phyloP scores from a whole-genome alignment of 2,888 invertebrate species.

The Scaptomyza tumidula region DNA sequence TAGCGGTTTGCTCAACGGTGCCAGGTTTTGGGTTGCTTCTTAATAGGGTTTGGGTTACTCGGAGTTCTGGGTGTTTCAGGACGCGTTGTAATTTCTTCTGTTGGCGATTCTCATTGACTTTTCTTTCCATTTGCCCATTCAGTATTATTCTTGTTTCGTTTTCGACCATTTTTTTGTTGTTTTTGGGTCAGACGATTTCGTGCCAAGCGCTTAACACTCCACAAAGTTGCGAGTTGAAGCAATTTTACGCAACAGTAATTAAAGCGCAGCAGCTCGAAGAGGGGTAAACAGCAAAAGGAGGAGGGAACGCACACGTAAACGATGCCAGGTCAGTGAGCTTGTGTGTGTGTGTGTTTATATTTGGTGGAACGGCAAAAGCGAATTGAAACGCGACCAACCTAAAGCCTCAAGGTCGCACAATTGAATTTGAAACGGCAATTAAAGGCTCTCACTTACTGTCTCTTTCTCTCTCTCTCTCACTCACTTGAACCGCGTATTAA shows the following conservation, averaged over 20 bases:
- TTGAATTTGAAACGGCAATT: conserved; percentile 59
- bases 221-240: conserved; percentile 80
- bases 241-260: conserved; percentile 81
- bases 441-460: conserved; percentile 25
- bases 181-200: conserved; percentile 62
- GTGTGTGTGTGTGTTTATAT: conserved; percentile 22
- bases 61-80: conserved; percentile 19
- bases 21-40: conserved; percentile 5
- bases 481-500: conserved; percentile 7
- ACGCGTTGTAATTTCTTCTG: conserved; percentile 50
- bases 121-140: conserved; percentile 23
- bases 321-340: conserved; percentile 50
- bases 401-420: conserved; percentile 54
- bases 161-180: conserved; percentile 18
- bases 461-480: neutral
- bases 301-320: conserved; percentile 40
- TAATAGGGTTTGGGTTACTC: neutral
- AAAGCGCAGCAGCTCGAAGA: conserved; percentile 57
- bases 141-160: conserved; percentile 4
- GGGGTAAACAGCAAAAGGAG: neutral
- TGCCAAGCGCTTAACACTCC: conserved; percentile 79
- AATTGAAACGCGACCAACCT: conserved; percentile 39
- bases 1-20: conserved; percentile 26
- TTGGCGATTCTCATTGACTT: conserved; percentile 47
- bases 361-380: conserved; percentile 29